These are phyloP conservation scores for Symphodus melops DNA, from an alignment of 2,113 vertebrate species.

Conservation along the genomic window DNA sequence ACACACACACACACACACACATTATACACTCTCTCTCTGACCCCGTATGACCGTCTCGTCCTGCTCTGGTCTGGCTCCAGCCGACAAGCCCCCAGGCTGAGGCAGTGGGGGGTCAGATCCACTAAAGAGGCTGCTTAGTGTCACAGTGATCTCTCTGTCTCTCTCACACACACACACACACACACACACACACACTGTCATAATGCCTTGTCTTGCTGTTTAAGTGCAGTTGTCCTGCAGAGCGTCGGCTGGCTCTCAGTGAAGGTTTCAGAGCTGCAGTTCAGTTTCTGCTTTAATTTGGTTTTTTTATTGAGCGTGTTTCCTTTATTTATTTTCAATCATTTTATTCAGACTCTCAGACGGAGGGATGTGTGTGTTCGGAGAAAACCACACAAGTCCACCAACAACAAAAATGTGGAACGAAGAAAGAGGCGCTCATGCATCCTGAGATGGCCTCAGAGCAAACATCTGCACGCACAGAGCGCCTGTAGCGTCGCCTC, in stretches of 20 bases:
- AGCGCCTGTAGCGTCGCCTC: too few relatives aligned
- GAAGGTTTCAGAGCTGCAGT: neutral
- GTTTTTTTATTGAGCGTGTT: neutral
- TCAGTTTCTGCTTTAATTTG: constrained; percentile 27
- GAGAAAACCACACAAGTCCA: neutral
- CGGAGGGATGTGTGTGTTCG: neutral
- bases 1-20: neutral
- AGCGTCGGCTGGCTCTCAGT: neutral
- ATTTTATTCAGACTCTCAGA: neutral
- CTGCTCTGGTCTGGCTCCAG: constrained; percentile 43
- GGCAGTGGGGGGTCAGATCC: constrained; percentile 5
- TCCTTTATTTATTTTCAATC: neutral
- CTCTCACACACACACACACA: constrained; percentile 5
- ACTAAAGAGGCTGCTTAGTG: constrained; percentile 49
- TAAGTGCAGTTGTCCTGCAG: constrained; percentile 28
- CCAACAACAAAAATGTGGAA: too few relatives aligned
- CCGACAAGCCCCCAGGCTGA: constrained; percentile 11
- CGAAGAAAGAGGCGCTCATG: too few relatives aligned
- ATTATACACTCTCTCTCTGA: neutral
- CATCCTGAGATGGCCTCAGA: too few relatives aligned
- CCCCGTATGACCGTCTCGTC: constrained; percentile 11
- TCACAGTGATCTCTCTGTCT: constrained; percentile 15
- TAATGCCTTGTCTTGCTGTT: constrained; percentile 19
- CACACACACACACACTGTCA: constrained; percentile 2
- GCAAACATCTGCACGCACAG: too few relatives aligned